These are phyloP conservation scores for Lordiphosa clarofinis DNA, from an alignment of 1,140 invertebrate species.

Conservation along the genomic window DNA sequence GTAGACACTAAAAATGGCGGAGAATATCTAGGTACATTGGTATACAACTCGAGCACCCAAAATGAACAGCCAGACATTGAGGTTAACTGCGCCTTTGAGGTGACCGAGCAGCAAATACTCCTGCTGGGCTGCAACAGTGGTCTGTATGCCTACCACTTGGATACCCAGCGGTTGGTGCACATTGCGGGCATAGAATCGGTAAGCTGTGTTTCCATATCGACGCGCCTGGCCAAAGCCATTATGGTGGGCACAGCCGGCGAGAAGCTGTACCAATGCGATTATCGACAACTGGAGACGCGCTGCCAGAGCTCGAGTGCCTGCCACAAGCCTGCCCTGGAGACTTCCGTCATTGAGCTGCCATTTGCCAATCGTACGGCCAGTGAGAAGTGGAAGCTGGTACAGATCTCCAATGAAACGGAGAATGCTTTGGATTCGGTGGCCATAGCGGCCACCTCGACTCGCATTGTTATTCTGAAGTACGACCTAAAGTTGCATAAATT, in stretches of 20 bases:
- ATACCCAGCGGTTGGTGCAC: conserved; percentile 79
- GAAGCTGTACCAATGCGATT: conserved; percentile 83
- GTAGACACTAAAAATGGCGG: conserved; percentile 16
- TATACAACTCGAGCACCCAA: conserved; percentile 32
- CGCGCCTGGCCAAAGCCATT: conserved; percentile 82
- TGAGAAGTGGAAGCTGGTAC: conserved; percentile 75
- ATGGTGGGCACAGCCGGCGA: conserved; percentile 86
- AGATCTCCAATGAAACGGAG: conserved; percentile 68
- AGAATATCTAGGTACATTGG: conserved; percentile 55
- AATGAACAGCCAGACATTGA: conserved; percentile 36
- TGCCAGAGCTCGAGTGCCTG: conserved; percentile 82
- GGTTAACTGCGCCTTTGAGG: conserved; percentile 69
- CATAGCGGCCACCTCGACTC: conserved; percentile 84
- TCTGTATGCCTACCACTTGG: conserved; percentile 67
- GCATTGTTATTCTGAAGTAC: conserved; percentile 82
- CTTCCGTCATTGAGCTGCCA: conserved; percentile 80
- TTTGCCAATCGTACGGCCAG: conserved; percentile 62
- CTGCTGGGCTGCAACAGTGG: conserved; percentile 72
- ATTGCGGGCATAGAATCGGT: conserved; percentile 85
- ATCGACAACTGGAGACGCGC: conserved; percentile 83
- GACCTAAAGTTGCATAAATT: conserved; percentile 81
- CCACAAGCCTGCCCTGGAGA: conserved; percentile 83
- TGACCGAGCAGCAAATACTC: conserved; percentile 62
- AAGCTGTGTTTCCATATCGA: conserved; percentile 83
- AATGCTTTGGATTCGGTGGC: conserved; percentile 81